These are phyloP conservation scores for Caracal caracal DNA, from an alignment of 2,113 vertebrate species.

Conservation along the genomic window DNA sequence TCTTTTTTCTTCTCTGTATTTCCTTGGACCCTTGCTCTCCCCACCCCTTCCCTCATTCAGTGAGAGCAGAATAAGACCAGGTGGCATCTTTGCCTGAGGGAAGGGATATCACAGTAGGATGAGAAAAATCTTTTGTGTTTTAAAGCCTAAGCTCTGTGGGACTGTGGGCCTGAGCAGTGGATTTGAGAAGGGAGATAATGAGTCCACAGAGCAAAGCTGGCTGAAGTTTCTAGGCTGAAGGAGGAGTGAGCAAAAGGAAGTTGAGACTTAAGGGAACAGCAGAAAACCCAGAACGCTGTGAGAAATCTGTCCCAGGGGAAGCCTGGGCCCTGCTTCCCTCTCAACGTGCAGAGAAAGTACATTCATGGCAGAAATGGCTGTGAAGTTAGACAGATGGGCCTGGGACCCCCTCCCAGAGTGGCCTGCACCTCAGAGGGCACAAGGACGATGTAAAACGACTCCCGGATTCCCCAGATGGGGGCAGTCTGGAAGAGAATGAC, in stretches of 20 bases:
- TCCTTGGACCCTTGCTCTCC: not conserved
- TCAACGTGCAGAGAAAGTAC: not conserved
- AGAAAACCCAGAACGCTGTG: not conserved
- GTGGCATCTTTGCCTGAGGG: slow-evolving; percentile 52
- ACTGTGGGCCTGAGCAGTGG: not conserved
- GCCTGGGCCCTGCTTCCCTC: not conserved
- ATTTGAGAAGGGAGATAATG: not conserved
- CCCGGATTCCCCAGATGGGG: not conserved
- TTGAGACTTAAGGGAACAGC: not conserved
- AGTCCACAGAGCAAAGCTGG: not conserved
- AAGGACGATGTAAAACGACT: not conserved
- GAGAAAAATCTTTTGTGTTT: slow-evolving; percentile 17
- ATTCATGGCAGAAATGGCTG: not conserved
- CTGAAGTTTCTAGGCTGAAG: not conserved
- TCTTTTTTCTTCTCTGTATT: not conserved
- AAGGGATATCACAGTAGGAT: slow-evolving; percentile 15
- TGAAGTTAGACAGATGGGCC: not conserved
- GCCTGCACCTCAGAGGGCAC: not conserved
- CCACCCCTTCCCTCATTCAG: not conserved
- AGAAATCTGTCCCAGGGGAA: not conserved
- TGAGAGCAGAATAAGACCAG: not conserved
- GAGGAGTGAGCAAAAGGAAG: not conserved
- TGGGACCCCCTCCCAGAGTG: not conserved
- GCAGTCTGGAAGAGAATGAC: not conserved
- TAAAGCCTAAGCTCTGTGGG: not conserved